A percentile compares a stretch with the other conserved stretches of the same genome.
Conservation (phyloP, 1,140 invertebrate genomes). For the Eurosta solidaginis region DNA sequence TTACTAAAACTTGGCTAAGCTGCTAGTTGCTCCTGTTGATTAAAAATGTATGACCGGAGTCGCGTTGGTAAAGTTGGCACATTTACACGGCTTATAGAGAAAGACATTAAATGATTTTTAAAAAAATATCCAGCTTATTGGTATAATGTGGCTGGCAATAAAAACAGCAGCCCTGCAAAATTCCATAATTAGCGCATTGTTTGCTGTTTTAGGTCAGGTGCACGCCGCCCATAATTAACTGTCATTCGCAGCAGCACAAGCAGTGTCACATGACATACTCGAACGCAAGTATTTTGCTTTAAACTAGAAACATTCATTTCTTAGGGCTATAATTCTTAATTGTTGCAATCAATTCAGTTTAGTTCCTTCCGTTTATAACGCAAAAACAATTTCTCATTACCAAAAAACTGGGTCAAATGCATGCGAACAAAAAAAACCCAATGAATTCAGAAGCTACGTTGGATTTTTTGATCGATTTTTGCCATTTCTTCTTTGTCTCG, state of each 20-base stretch:
- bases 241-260: background rate
- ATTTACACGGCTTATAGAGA: no score
- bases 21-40: no score
- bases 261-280: background rate
- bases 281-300: background rate
- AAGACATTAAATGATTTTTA: no score
- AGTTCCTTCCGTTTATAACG: background rate
- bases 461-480: conserved; percentile 31
- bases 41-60: no score
- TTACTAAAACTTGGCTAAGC: no score
- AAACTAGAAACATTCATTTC: background rate
- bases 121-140: no score
- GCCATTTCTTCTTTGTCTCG: background rate
- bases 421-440: background rate
- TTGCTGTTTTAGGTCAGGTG: background rate
- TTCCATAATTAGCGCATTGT: no score
- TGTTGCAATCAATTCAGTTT: background rate
- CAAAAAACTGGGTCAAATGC: background rate
- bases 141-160: no score
- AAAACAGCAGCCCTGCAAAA: no score
- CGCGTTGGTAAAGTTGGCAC: no score
- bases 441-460: background rate
- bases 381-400: background rate
- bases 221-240: background rate
- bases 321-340: background rate